Base-by-base conservation (phyloP, 2,797 vertebrate species). In the Esox masquinongy region DNA sequence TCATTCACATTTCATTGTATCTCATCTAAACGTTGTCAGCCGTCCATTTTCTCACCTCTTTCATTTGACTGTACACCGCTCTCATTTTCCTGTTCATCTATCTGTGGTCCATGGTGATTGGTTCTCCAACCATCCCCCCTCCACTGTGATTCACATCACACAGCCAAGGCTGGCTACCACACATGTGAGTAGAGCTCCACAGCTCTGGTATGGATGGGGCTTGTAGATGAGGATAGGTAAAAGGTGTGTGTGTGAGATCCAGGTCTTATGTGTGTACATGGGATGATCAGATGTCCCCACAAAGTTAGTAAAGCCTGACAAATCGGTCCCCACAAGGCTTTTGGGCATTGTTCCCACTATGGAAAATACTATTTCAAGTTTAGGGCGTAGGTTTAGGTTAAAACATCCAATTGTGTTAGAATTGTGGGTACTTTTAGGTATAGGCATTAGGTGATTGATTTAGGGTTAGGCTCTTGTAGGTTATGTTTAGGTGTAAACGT, bases 161-260 rank as follows among this genome's bases (percentile, higher is more conserved):
- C 85, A 94, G 93, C 92, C 83, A 94, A 94, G 79, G 89, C 92
- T 76, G 92, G 91, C 34, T 94, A 93, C 82, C 93, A 94, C 75
- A 91, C 91, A 3, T 63, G 93, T 94, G 85, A 94, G 93, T 93
- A 78, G 49, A 31, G 16, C 49, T 61, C 11, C 17, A 39, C 36
- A 14, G 19, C 53, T 39, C 47, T 39, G 34, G 19, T 11, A 39
- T 34, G 47, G 17, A 19, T 74, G 49, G 5, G 50, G 26, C 8
- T 1, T 63, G 47, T 74, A n/a, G 11, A 51, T 22, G 16, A 29
- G 19, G 7, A 16, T 53, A 5, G 9, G 17, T 50, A 15, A 8
- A 31, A 5, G 19, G 43, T 56, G 70, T 70, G 74, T 64, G 24
- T 74, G 36, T 74, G 61, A 29, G 51, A 9, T 43, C 39, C 39